Evolutionary conservation across 2,888 invertebrate genomes (phyloP).

Genomic region (Pandemis corylana): DNA sequence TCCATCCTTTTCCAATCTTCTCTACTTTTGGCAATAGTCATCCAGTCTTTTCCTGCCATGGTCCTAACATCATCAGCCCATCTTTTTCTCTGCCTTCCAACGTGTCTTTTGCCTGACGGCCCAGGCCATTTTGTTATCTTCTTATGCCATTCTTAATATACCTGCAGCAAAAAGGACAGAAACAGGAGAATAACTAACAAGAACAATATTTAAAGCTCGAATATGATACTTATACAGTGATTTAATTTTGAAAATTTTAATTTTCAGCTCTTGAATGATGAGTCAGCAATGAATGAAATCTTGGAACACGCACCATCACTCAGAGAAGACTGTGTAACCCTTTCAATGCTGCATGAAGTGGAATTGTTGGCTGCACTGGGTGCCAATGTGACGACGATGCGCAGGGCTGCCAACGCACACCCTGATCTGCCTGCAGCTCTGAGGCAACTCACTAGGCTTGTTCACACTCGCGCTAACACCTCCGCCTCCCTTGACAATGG

Average conservation of each 20-base stretch:
- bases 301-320: constrained; percentile 89
- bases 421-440: constrained; percentile 89
- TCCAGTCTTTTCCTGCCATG: too few relatives aligned
- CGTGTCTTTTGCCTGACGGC: too few relatives aligned
- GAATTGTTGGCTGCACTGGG: constrained; percentile 89
- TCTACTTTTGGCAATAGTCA: too few relatives aligned
- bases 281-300: constrained; percentile 86
- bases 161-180: too few relatives aligned
- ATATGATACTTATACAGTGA: too few relatives aligned
- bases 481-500: constrained; percentile 64
- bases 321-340: constrained; percentile 88
- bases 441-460: constrained; percentile 86
- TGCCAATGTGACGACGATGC: constrained; percentile 87
- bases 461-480: constrained; percentile 71
- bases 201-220: too few relatives aligned
- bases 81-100: too few relatives aligned
- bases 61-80: too few relatives aligned
- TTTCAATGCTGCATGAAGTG: constrained; percentile 91
- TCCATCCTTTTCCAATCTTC: too few relatives aligned
- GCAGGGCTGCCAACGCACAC: constrained; percentile 88
- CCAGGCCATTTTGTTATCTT: too few relatives aligned
- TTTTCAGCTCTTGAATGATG: constrained; percentile 73
- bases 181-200: too few relatives aligned
- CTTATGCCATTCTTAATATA: too few relatives aligned
- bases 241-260: neutral